Conservation (phyloP, 2,797 vertebrate species). For the Parauchenoglanis ngamensis region DNA sequence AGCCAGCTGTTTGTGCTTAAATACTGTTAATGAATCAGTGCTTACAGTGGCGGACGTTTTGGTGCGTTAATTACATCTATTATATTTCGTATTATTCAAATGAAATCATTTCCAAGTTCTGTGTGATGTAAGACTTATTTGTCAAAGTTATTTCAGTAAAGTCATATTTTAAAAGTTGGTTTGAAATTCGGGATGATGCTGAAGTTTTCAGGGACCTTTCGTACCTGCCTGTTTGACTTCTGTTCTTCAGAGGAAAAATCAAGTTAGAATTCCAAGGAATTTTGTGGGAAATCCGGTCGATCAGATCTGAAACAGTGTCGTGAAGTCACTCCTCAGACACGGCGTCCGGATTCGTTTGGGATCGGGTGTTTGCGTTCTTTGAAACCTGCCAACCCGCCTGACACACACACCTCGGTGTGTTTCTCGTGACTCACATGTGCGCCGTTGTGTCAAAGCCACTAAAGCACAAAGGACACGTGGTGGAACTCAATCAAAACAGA, state of each 20-base stretch:
- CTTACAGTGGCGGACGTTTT: background rate
- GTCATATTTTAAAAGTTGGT: too few species aligned
- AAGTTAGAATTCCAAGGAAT: background rate
- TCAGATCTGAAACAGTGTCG: background rate
- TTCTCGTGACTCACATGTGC: background rate
- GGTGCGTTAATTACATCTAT: too few species aligned
- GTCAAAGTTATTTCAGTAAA: background rate
- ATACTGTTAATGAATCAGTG: background rate
- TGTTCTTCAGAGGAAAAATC: too few species aligned
- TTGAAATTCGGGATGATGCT: too few species aligned
- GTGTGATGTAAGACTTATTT: too few species aligned
- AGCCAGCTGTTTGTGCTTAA: background rate
- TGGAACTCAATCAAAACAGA: background rate
- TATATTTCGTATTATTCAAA: too few species aligned
- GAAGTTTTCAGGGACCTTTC: background rate
- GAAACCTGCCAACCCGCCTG: background rate
- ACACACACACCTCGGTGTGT: conserved; percentile 8
- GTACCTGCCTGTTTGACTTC: background rate
- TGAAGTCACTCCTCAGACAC: background rate
- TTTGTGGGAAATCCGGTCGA: background rate
- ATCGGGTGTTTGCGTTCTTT: conserved; percentile 1
- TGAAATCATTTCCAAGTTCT: too few species aligned
- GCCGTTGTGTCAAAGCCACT: background rate
- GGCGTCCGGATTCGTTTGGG: background rate
- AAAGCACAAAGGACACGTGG: background rate